phyloP scores from a whole-genome alignment of 64 coral and sea anemone genomes.

The Hydrozoanthus tunicans region DNA sequence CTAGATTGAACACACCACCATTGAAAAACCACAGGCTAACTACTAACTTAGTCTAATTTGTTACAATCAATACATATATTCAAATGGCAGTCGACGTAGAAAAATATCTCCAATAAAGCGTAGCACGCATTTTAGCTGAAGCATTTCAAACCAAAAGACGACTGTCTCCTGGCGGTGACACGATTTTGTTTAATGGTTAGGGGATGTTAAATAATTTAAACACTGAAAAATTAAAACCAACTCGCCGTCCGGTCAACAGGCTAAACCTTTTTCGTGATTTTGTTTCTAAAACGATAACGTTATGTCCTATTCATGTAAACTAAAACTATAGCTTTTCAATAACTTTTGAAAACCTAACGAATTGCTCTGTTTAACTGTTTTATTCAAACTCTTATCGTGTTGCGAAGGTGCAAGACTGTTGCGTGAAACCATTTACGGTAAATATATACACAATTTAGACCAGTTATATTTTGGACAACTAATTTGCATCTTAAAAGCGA shows the following conservation, averaged over 20 bases:
- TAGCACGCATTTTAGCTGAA: too few species aligned
- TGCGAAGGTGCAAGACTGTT: not conserved
- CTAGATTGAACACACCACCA: too few species aligned
- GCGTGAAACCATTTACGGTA: not conserved
- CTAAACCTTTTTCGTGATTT: not conserved
- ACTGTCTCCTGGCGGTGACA: not conserved
- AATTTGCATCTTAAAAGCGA: constrained; percentile 47
- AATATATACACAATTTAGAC: constrained; percentile 30
- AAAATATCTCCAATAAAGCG: too few species aligned
- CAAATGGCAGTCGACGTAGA: too few species aligned
- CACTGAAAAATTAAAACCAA: constrained; percentile 22
- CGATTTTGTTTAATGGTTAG: constrained; percentile 9
- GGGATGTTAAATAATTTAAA: constrained; percentile 54
- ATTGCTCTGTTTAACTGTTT: not conserved
- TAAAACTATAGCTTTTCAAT: not conserved
- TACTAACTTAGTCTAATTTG: too few species aligned
- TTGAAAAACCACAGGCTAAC: too few species aligned
- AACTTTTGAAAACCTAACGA: not conserved
- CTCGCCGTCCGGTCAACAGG: constrained; percentile 4
- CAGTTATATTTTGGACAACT: constrained; percentile 14
- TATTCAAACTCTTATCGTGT: not conserved
- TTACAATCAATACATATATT: too few species aligned
- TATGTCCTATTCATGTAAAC: not conserved
- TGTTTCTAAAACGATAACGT: not conserved
- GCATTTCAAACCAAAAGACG: not conserved